Conservation (phyloP, 2,888 invertebrate genomes). For the Heliconius erato region DNA sequence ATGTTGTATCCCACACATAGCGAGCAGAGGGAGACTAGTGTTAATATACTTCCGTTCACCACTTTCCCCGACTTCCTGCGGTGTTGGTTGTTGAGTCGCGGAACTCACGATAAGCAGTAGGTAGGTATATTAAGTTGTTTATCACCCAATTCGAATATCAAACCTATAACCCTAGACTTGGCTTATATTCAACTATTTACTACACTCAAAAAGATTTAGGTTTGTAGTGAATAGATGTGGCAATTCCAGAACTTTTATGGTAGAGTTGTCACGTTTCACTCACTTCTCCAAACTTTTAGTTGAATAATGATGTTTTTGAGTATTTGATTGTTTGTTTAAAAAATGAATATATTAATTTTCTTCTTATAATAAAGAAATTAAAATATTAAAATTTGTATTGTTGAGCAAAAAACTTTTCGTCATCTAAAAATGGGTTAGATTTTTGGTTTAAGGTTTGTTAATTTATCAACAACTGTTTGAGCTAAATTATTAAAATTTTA, state of each 20-base stretch:
- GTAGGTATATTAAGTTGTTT: background rate
- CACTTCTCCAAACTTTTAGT: constrained; percentile 49
- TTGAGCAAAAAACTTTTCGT: too few species aligned
- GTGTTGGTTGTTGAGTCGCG: too few species aligned
- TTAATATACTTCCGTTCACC: too few species aligned
- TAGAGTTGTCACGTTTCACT: constrained; percentile 49
- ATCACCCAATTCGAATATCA: background rate
- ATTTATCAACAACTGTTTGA: too few species aligned
- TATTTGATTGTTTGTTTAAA: constrained; percentile 35
- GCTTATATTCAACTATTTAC: background rate
- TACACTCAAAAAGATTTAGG: background rate
- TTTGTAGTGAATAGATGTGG: constrained; percentile 4
- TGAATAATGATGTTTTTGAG: constrained; percentile 52
- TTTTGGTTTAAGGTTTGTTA: too few species aligned
- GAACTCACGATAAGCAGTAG: too few species aligned
- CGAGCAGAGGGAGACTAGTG: too few species aligned
- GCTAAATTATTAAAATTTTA: too few species aligned
- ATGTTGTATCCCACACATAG: too few species aligned
- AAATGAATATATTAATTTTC: background rate
- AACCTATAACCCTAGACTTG: background rate
- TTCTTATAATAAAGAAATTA: background rate
- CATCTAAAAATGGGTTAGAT: too few species aligned
- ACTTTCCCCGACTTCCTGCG: too few species aligned
- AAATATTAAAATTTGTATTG: background rate
- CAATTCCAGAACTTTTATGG: constrained; percentile 20